phyloP scores from a whole-genome alignment of 2,113 vertebrate genomes.

The Columbina picui region DNA sequence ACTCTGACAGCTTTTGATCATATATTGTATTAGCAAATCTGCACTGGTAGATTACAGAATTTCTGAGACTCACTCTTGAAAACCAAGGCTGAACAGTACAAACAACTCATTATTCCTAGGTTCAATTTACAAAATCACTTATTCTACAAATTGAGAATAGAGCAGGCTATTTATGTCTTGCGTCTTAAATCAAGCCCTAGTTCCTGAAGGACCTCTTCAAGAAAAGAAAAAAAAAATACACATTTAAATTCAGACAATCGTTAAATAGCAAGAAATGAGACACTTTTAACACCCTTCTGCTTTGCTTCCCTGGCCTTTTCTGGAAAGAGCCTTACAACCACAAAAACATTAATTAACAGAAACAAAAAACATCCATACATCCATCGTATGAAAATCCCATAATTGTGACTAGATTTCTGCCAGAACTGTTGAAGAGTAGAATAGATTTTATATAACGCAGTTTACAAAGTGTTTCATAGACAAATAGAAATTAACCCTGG shows the following conservation, averaged over 20 bases:
- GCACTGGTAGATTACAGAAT: background rate
- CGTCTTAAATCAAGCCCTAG: background rate
- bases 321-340: background rate
- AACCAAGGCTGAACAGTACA: background rate
- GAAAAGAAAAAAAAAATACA: background rate
- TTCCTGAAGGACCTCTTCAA: background rate
- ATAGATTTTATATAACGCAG: background rate
- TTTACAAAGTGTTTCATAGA: background rate
- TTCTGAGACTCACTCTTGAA: background rate
- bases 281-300: fast-evolving
- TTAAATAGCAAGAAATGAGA: background rate
- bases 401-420: background rate
- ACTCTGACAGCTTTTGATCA: background rate
- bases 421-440: background rate
- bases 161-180: background rate
- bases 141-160: background rate
- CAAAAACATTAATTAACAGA: background rate
- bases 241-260: background rate
- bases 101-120: background rate
- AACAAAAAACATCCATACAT: background rate
- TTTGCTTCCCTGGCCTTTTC: background rate
- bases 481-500: background rate
- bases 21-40: background rate
- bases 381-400: background rate
- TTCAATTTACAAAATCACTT: background rate